phyloP scores from a whole-genome alignment of 2,797 vertebrate genomes.

The Peromyscus melanophrys region DNA sequence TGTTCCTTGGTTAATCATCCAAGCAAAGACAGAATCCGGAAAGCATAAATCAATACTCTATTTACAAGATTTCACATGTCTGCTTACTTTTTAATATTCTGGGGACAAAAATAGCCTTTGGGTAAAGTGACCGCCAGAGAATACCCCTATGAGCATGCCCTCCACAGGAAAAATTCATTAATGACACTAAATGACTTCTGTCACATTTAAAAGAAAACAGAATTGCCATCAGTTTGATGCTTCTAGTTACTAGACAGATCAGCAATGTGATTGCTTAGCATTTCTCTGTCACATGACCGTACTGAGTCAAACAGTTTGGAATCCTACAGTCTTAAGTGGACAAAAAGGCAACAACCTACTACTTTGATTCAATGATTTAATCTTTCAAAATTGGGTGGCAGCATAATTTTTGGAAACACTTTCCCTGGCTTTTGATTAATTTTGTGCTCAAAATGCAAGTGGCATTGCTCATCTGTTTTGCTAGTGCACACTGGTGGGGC shows the following conservation, averaged over 20 bases:
- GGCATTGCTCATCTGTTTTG: constrained; percentile 44
- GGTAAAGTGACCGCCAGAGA: neutral
- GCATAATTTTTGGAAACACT: constrained; percentile 33
- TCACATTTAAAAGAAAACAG: constrained; percentile 10
- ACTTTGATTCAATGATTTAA: neutral
- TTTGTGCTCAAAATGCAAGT: constrained; percentile 45
- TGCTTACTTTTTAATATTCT: constrained; percentile 29
- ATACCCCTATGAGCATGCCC: neutral
- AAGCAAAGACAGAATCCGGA: constrained; percentile 13
- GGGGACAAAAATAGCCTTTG: neutral
- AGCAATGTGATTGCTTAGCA: neutral
- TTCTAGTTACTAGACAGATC: constrained; percentile 15
- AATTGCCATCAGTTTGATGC: neutral
- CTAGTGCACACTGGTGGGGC: neutral
- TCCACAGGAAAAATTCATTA: constrained; percentile 15
- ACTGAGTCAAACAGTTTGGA: neutral
- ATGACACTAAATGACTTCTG: neutral
- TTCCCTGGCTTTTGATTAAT: constrained; percentile 61
- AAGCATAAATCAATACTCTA: neutral
- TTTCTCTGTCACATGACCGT: neutral
- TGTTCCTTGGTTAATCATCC: neutral
- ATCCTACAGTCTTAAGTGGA: neutral
- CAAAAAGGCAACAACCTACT: neutral
- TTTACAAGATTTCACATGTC: neutral
- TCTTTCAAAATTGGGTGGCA: constrained; percentile 35